Conservation (phyloP, 2,888 invertebrate genomes). For the Eilema sororculum region DNA sequence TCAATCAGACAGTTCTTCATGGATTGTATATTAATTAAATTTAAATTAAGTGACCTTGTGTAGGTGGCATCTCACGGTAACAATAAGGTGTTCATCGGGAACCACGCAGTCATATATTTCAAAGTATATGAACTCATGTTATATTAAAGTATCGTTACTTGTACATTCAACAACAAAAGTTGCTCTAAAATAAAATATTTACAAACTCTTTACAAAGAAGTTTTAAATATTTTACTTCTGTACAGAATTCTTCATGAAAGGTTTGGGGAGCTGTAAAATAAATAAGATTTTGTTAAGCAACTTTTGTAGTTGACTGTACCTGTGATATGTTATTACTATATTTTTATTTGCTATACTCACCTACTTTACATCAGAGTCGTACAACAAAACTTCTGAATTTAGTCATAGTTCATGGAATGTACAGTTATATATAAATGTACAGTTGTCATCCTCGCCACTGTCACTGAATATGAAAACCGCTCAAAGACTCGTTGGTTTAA, state of each 20-base stretch:
- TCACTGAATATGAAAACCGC: slow-evolving; percentile 74
- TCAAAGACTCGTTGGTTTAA: slow-evolving; percentile 58
- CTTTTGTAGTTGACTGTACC: background rate
- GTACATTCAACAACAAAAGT: background rate
- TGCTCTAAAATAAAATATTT: background rate
- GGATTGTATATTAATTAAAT: background rate
- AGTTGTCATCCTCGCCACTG: slow-evolving; percentile 65
- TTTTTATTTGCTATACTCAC: slow-evolving; percentile 40
- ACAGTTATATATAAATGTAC: slow-evolving; percentile 46
- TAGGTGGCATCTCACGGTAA: background rate
- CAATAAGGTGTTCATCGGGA: background rate
- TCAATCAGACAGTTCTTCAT: background rate
- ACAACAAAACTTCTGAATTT: slow-evolving; percentile 18
- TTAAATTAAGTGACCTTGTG: too few species aligned
- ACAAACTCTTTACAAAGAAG: background rate
- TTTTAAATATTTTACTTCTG: too few species aligned
- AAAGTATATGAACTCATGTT: too few species aligned
- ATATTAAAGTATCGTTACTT: too few species aligned
- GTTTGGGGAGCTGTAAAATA: background rate
- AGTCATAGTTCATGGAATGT: slow-evolving; percentile 38
- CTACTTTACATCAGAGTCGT: slow-evolving; percentile 28
- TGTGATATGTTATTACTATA: background rate
- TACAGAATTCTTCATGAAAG: background rate
- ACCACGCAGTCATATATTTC: too few species aligned
- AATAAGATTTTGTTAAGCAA: background rate